phyloP scores from a whole-genome alignment of 2,797 vertebrate genomes.

The Sandelia bainsii region DNA sequence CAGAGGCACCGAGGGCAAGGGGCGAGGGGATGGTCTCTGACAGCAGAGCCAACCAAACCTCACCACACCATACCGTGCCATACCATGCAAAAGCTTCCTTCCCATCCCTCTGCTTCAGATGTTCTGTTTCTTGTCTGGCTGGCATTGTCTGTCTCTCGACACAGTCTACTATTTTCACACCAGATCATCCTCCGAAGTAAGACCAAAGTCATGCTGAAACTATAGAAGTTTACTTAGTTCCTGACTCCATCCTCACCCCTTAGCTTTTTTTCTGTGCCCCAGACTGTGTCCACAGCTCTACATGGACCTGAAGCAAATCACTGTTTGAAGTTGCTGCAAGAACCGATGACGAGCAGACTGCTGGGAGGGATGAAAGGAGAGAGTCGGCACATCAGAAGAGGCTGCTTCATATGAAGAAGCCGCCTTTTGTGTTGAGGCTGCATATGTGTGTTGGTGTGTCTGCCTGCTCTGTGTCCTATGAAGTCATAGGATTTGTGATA shows the following conservation, averaged over 20 bases:
- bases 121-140: constrained; percentile 25
- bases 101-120: constrained; percentile 26
- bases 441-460: constrained; percentile 48
- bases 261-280: constrained; percentile 27
- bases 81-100: constrained; percentile 52
- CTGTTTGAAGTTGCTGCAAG: constrained; percentile 60
- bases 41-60: constrained; percentile 70
- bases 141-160: constrained; percentile 25
- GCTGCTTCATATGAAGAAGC: constrained; percentile 56
- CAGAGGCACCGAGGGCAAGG: constrained; percentile 68
- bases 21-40: constrained; percentile 68
- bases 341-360: constrained; percentile 57
- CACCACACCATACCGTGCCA: constrained; percentile 70
- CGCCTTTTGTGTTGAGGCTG: constrained; percentile 60
- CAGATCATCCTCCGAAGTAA: background rate
- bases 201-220: constrained; percentile 19
- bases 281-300: constrained; percentile 53
- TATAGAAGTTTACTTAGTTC: constrained; percentile 27
- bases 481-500: constrained; percentile 49
- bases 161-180: constrained; percentile 14
- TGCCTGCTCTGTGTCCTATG: constrained; percentile 37
- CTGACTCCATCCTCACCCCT: constrained; percentile 26
- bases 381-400: constrained; percentile 64
- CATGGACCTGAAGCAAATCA: constrained; percentile 63
- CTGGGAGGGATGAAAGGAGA: constrained; percentile 59